Evolutionary conservation across 2,797 vertebrate species (phyloP).

Genomic region (Thamnophis elegans): DNA sequence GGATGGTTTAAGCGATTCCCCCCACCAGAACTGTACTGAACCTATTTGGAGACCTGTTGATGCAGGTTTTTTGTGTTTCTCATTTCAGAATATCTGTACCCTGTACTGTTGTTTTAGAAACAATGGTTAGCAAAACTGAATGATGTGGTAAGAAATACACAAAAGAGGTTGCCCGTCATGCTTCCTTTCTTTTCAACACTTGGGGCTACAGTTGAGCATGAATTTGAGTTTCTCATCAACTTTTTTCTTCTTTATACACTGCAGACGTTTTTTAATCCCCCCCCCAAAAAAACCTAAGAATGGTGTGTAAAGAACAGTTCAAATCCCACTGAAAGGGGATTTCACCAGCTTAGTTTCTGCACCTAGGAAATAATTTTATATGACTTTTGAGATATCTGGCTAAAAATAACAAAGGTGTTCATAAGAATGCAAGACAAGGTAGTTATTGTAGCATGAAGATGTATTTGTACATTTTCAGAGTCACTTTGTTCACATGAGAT

Average conservation of each 20-base stretch:
- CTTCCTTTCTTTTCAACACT: neutral
- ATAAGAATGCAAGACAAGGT: constrained; percentile 18
- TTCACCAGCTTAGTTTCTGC: neutral
- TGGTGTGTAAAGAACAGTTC: neutral
- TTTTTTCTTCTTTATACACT: neutral
- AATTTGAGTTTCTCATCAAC: neutral
- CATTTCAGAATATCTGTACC: neutral
- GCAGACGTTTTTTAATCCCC: neutral
- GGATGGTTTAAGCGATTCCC: too few species aligned
- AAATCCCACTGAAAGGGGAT: neutral
- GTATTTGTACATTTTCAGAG: neutral
- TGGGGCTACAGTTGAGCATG: neutral
- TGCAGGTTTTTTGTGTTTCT: neutral
- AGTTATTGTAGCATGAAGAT: constrained; percentile 35
- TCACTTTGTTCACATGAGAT: accelerated
- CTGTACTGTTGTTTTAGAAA: neutral
- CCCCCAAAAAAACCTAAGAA: neutral
- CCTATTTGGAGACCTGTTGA: neutral
- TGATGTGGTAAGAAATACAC: neutral
- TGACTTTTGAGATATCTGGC: neutral
- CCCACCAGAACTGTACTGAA: neutral
- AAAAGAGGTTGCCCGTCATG: too few species aligned
- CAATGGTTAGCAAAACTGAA: neutral
- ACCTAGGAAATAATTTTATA: neutral
- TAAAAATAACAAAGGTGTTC: neutral